A percentile compares a stretch with the other conserved stretches of the same genome.
phyloP scores from a whole-genome alignment of 2,113 vertebrate genomes.

The Saimiri boliviensis region DNA sequence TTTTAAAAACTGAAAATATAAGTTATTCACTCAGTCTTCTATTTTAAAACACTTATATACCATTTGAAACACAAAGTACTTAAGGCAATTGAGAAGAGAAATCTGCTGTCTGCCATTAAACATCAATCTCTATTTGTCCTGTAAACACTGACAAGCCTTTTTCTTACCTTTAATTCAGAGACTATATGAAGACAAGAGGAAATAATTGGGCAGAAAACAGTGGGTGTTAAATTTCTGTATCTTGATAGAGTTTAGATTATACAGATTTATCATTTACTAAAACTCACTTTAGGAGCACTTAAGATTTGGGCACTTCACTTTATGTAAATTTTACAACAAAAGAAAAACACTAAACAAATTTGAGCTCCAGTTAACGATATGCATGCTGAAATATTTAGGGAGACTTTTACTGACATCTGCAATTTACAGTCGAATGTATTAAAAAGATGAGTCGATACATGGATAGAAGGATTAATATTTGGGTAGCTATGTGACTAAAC shows the following conservation, averaged over 20 bases:
- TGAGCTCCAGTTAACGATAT: constrained; percentile 13
- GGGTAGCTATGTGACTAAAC: neutral
- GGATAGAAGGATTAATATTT: neutral
- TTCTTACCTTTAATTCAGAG: constrained; percentile 44
- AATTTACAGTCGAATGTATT: neutral
- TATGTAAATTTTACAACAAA: constrained; percentile 1
- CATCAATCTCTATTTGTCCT: neutral
- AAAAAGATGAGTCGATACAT: neutral
- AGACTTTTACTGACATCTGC: neutral
- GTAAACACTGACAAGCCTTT: neutral
- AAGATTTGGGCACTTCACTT: neutral
- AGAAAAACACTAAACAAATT: constrained; percentile 3
- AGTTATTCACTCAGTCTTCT: neutral
- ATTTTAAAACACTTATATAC: constrained; percentile 45
- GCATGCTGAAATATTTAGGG: neutral
- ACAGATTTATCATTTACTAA: neutral
- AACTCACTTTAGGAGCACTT: constrained; percentile 23
- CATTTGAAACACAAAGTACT: constrained; percentile 34
- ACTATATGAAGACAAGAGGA: constrained; percentile 32
- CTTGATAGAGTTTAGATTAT: neutral
- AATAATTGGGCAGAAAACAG: constrained; percentile 24
- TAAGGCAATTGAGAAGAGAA: neutral
- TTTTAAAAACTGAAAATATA: constrained; percentile 29
- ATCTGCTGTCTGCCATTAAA: neutral
- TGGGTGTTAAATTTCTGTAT: neutral